Conservation (phyloP, 2,113 vertebrate genomes). For the Pollimyrus isidori region DNA sequence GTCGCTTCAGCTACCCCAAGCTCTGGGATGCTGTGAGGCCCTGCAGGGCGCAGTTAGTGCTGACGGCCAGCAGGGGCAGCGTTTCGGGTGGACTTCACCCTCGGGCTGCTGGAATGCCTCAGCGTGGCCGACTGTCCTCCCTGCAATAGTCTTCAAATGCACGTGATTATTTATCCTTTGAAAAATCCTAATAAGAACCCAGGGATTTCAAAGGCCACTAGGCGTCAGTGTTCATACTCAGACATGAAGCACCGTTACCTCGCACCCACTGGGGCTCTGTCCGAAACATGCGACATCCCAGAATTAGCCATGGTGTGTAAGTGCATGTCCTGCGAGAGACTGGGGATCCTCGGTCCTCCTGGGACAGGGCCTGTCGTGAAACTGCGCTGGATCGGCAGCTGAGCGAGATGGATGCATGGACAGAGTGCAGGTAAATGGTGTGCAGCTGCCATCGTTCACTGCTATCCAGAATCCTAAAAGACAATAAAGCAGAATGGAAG, state of each 20-base stretch:
- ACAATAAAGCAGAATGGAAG: not conserved
- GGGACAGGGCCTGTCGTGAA: not conserved
- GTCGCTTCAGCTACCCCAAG: not conserved
- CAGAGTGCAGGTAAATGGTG: not conserved
- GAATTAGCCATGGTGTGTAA: not conserved
- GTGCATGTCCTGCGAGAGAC: not conserved
- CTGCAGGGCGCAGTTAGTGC: not conserved
- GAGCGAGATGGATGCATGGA: not conserved
- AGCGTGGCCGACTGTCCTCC: not conserved
- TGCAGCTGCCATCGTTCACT: not conserved
- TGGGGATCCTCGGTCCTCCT: not conserved
- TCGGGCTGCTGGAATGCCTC: not conserved
- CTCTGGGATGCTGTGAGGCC: not conserved
- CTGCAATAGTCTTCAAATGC: not conserved
- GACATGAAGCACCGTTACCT: not conserved
- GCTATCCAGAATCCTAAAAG: not conserved
- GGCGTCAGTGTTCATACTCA: not conserved
- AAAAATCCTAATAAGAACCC: not conserved
- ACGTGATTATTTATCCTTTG: not conserved
- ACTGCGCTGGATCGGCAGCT: not conserved
- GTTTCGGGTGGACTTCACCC: not conserved
- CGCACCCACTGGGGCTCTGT: not conserved
- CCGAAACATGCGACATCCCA: not conserved
- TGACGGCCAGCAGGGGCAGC: not conserved
- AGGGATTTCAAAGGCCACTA: not conserved